phyloP scores from a whole-genome alignment of 2,888 invertebrate species.

The Dexiosoma caninum region DNA sequence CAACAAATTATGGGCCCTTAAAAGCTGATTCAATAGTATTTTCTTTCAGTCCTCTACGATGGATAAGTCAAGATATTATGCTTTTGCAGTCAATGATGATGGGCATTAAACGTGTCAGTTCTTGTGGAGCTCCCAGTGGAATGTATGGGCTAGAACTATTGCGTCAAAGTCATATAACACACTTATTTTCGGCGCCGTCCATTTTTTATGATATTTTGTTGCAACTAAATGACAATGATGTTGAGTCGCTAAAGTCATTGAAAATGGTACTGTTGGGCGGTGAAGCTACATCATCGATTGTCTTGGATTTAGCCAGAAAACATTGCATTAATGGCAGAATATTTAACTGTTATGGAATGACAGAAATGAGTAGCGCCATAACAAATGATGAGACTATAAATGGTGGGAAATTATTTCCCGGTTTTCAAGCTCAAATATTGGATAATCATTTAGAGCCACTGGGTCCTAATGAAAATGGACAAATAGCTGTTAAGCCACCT shows the following conservation, averaged over 20 bases:
- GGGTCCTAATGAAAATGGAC: constrained; percentile 61
- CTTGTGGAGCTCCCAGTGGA: constrained; percentile 28
- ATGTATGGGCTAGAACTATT: constrained; percentile 50
- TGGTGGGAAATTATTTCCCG: constrained; percentile 54
- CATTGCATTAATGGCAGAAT: constrained; percentile 48
- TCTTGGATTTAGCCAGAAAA: constrained; percentile 42
- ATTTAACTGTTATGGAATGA: constrained; percentile 64
- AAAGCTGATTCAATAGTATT: constrained; percentile 39
- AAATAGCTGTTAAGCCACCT: constrained; percentile 59
- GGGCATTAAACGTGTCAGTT: constrained; percentile 60
- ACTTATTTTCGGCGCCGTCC: constrained; percentile 59
- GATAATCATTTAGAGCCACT: constrained; percentile 55
- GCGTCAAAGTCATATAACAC: constrained; percentile 42
- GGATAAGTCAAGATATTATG: constrained; percentile 64
- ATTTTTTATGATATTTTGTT: constrained; percentile 50
- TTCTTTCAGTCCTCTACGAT: constrained; percentile 64
- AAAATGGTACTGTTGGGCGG: constrained; percentile 57
- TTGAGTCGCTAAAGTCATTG: constrained; percentile 52
- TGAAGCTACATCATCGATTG: constrained; percentile 38
- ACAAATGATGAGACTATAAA: constrained; percentile 59
- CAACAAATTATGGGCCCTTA: constrained; percentile 16
- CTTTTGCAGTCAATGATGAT: constrained; percentile 59
- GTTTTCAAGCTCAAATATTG: constrained; percentile 62
- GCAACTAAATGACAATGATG: constrained; percentile 35
- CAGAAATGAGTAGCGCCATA: constrained; percentile 59